Base-by-base conservation (phyloP, 2,797 vertebrate species). In the Lutjanus argentimaculatus region DNA sequence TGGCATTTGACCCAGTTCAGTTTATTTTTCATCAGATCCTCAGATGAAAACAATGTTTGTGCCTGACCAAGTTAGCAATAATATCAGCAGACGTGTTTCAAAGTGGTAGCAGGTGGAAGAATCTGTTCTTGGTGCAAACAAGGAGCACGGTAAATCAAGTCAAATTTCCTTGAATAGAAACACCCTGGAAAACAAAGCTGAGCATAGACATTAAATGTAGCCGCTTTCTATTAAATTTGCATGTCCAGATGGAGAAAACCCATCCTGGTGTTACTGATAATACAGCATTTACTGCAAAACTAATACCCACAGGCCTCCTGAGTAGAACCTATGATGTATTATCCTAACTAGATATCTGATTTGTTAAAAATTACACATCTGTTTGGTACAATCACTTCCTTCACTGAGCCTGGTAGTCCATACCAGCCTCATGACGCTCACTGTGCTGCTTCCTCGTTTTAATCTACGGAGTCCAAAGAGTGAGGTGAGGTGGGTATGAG, bases 21-120 rank as follows among this genome's bases (percentile, higher is more conserved):
- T 93, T 91, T 92, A 93, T 92, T 93, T 49, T 86, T 84, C 72
- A 70, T 89, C 62, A 81, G 67, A 83, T 63, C 17, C 57, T 80
- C 63, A 74, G 64, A 70, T 79, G 75, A 88, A 89, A 91, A 91
- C 78, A 75, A 77, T 77, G 61, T 74, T 76, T 85, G 87, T 88
- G 73, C 70, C 82, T 80, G 79, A 58, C 57, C 46, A 85, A 67
- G 64, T 68, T 87, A 88, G 80, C 76, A 75, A 79, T 72, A 83
- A 77, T 64, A 79, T 76, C 78, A 88, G 76, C 82, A 85, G 79
- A 82, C 59, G 72, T 79, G 57, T 86, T 49, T 19, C 67, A 83
- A 61, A 79, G 72, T 78, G 85, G 80, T 84, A 91, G 79, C 84
- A 80, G 83, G 81, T 75, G 74, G 80, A 85, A 77, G 51, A 83